Evolutionary conservation across 2,888 invertebrate species (phyloP).

Genomic region (Dryadula phaetusa): DNA sequence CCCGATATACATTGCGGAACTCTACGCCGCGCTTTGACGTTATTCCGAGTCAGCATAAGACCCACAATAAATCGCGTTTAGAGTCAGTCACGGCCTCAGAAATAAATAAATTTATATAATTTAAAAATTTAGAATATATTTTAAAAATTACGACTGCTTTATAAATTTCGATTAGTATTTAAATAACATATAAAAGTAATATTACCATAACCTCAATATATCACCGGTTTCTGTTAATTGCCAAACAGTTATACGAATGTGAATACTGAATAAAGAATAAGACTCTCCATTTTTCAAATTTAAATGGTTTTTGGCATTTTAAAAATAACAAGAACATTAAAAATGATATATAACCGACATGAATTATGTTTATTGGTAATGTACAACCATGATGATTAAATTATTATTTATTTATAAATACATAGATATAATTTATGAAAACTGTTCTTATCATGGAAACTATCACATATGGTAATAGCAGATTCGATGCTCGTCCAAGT

Average conservation of each 20-base stretch:
- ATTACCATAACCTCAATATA: conserved; percentile 13
- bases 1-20: too few species aligned
- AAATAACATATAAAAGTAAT: conserved; percentile 5
- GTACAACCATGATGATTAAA: conserved; percentile 4
- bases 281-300: conserved; percentile 35
- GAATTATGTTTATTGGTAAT: conserved; percentile 28
- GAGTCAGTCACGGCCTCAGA: too few species aligned
- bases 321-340: conserved; percentile 37
- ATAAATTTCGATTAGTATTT: neutral
- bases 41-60: too few species aligned
- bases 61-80: too few species aligned
- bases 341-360: conserved; percentile 25
- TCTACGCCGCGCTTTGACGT: too few species aligned
- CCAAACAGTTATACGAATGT: conserved; percentile 18
- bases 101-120: too few species aligned
- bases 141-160: neutral
- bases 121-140: neutral
- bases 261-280: conserved; percentile 25
- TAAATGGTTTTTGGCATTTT: conserved; percentile 23
- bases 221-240: conserved; percentile 17
- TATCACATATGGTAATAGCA: too few species aligned
- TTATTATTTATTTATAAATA: neutral
- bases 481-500: too few species aligned
- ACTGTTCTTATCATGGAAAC: too few species aligned
- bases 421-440: neutral